Base-by-base conservation (phyloP, 2,797 vertebrate species). In the Lithobates sylvaticus region DNA sequence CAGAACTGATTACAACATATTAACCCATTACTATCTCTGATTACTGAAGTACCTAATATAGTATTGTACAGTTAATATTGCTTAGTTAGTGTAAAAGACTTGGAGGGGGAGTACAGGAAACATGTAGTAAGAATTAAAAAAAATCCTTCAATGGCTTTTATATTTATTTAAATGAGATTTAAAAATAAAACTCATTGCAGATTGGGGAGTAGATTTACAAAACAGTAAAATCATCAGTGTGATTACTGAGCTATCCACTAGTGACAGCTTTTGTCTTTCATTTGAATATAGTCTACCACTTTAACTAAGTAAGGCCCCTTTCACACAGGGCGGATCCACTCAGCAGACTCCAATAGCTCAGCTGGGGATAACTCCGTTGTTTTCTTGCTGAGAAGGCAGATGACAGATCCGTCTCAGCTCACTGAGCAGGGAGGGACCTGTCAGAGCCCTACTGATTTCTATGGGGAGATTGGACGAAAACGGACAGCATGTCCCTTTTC, bases 1-100 rank as follows among this genome's bases (percentile, higher is more conserved):
- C 23, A 76, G 27, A 80, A 70, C 15, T 6, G 12, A 69, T 80
- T 54, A 80, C 70, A 42, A 70, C 26, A 70, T 32, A 32, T 29
- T 69, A 68, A 68, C 36, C 16, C 15, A 10, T 78, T 64, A 5
- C 36, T 69, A 29, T 69, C 1, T 69, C 10, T 15, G 15, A 69
- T 69, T 68, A 2, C 12, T 68, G 27, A 68, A 29, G 27, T 68
- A 13, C 10, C 3, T 27, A 27, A 68, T 16, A 69, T 69, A 18
- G 3, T 29, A 69, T 34, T 18, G 27, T 34, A 69, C 67, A 69
- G 8, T 29, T 32, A 5, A 34, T 2, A 18, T 34, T 69, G 27
- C 27, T 69, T 29, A 69, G 15, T 16, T 69, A 69, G 29, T 69
- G 29, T 32, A 69, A 34, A 69, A 34, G 2, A 54, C 18, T 32